Conservation (phyloP, 2,113 vertebrate species). For the human region GRCh38 chr18:65918501-65919000, state of each 20-base stretch:
- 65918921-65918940: slow-evolving; percentile 6
- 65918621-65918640: not conserved
- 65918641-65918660: slow-evolving; percentile 24
- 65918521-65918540: not conserved
- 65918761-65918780: slow-evolving; percentile 37
- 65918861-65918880: slow-evolving; percentile 53
- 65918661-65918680: not conserved
- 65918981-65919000: not conserved
- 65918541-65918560: not conserved
- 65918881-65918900: slow-evolving; percentile 64
- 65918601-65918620: not conserved
- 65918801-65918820: slow-evolving; percentile 47
- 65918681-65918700: slow-evolving; percentile 28
- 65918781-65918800: not conserved
- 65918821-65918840: slow-evolving; percentile 58
- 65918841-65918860: slow-evolving; percentile 67
- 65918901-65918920: slow-evolving; percentile 53
- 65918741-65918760: not conserved
- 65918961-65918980: slow-evolving; percentile 51
- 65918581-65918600: not conserved
- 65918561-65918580: not conserved
- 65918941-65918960: slow-evolving; percentile 50
- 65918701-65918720: not conserved
- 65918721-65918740: slow-evolving; percentile 1
- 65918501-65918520: not conserved